A percentile compares a stretch with the other conserved stretches of the same genome.
phyloP scores from a whole-genome alignment of 2,113 vertebrate genomes.

The Rhinichthys klamathensis region DNA sequence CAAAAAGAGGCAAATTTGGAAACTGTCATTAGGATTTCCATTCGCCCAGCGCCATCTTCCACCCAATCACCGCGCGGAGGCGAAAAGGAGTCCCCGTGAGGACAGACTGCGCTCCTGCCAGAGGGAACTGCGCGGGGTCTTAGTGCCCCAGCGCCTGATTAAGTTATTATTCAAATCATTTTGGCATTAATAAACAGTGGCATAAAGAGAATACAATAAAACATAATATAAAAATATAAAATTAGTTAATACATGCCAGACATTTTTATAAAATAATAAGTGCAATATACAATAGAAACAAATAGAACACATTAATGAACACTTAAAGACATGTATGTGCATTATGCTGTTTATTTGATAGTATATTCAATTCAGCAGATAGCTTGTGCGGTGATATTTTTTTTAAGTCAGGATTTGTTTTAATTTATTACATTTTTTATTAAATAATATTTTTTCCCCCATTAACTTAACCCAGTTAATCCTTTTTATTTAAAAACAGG shows the following conservation, averaged over 20 bases:
- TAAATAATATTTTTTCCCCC: no score
- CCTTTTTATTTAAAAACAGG: no score
- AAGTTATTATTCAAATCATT: neutral
- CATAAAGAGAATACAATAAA: neutral
- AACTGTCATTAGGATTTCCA: constrained; percentile 99
- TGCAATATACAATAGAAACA: neutral
- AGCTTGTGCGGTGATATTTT: neutral
- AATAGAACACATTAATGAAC: neutral
- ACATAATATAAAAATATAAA: neutral
- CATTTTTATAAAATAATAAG: neutral
- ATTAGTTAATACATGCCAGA: neutral
- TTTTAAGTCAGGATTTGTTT: neutral
- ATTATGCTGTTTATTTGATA: neutral
- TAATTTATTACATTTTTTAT: neutral
- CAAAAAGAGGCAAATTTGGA: constrained; percentile 98
- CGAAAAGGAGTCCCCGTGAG: constrained; percentile 69
- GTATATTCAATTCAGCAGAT: neutral
- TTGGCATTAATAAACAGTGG: neutral
- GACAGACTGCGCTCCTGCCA: constrained; percentile 56
- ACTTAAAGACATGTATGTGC: neutral
- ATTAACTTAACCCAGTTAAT: neutral
- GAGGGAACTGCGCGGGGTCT: constrained; percentile 46
- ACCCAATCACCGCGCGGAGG: constrained; percentile 80
- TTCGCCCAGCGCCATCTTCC: constrained; percentile 96
- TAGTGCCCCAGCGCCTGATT: neutral